Evolutionary conservation across 2,888 invertebrate species (phyloP), one percentile per base, ranked within the genome.

Genomic region (Geophilus truncorum): DNA sequence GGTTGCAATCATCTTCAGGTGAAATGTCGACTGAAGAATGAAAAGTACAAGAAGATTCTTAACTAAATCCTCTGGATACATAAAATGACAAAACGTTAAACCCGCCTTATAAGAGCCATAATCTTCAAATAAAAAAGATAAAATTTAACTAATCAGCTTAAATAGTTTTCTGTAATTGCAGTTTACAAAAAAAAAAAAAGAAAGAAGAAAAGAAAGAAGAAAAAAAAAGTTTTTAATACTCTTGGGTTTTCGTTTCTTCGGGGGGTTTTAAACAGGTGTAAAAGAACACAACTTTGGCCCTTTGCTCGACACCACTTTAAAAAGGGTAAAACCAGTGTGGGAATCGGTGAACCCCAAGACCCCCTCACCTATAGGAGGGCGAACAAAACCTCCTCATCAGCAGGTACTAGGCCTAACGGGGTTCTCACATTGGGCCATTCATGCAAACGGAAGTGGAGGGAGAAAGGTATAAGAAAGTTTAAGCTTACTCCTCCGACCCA

Each of bases 321-420:
- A 70, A 70, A 28, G 70, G 70, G 70, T 70, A 70, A 70, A 70
- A 70, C 70, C 23, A 70, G 70, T 70, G 70, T 70, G 70, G 70
- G 70, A 70, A 70, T 70, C 28, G 70, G 70, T 70, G 25, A 70
- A 70, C 70, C 70, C 70, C 70, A 70, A 70, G 70, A 25, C 70
- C 70, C 70, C 70, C 70, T 70, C 70, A 70, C 70, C 70, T 70
- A 28, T 12, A 70, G 70, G 70, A 70, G 70, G 70, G 70, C 18
- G 70, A 70, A 70, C 70, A 70, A 70, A 70, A 70, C 70, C 70
- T 70, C 70, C 70, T 70, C 70, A 70, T 70, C 70, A 70, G 70
- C 70, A 70, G 70, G 70, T 70, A 70, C 70, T 70, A 70, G 70
- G 70, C 70, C 70, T 70, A 70, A 70, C 70, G 70, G 70, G 70